Percentiles rank a stretch among this genome's conserved stretches.
These are phyloP conservation scores for Drosophila trapezifrons DNA, from an alignment of 1,140 invertebrate genomes.

Conservation along the genomic window DNA sequence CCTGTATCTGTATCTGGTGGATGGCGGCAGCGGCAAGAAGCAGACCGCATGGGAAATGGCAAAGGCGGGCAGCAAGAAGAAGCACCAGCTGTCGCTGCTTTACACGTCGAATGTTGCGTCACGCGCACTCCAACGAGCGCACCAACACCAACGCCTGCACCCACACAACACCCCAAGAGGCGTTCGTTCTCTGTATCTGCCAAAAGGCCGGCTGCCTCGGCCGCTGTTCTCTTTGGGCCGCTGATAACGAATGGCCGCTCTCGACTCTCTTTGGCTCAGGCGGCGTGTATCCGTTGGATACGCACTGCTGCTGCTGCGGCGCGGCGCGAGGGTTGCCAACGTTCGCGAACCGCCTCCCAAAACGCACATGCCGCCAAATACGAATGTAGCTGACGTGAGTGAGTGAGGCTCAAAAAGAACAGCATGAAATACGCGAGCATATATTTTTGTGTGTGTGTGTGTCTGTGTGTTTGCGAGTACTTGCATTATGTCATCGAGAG, in stretches of 20 bases:
- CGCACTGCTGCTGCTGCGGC: conserved; percentile 15
- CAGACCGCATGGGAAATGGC: conserved; percentile 45
- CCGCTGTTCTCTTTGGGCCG: conserved; percentile 13
- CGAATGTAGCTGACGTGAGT: conserved; percentile 38
- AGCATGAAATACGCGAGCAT: conserved; percentile 17
- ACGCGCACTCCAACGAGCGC: conserved; percentile 43
- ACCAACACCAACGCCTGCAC: conserved; percentile 6
- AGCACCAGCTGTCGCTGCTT: conserved; percentile 31
- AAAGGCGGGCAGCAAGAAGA: conserved; percentile 37
- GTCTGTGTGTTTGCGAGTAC: conserved; percentile 18
- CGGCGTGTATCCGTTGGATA: conserved; percentile 60
- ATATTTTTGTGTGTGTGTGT: conserved; percentile 13
- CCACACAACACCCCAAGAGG: conserved; percentile 9
- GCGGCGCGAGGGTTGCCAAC: conserved; percentile 59
- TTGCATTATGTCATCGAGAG: conserved; percentile 39
- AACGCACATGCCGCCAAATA: conserved; percentile 67
- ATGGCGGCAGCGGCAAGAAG: conserved; percentile 63
- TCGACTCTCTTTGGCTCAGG: conserved; percentile 14
- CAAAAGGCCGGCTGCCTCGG: conserved; percentile 67
- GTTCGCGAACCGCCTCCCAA: conserved; percentile 26
- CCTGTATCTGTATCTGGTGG: conserved; percentile 64
- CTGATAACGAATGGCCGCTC: conserved; percentile 27
- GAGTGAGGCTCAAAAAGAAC: conserved; percentile 42
- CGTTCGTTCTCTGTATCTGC: conserved; percentile 29
- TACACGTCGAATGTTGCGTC: conserved; percentile 70